A percentile compares a stretch with the other conserved stretches of the same genome.
Evolutionary conservation across 2,888 invertebrate genomes (phyloP).

Genomic region (Malthinus seriepunctatus): DNA sequence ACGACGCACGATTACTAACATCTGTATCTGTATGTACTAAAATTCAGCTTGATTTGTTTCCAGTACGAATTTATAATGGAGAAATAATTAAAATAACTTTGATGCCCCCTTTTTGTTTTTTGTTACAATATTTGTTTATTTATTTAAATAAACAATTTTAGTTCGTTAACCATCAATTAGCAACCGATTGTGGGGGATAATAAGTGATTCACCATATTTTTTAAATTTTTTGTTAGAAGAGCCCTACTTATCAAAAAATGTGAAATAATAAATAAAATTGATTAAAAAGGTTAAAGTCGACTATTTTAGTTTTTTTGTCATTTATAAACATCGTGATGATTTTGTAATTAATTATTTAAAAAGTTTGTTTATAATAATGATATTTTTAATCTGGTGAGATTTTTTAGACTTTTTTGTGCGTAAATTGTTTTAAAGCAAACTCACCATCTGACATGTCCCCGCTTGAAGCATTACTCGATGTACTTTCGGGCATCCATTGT

Average conservation of each 20-base stretch:
- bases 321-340: conserved; percentile 23
- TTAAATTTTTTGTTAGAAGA: not conserved
- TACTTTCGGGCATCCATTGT: conserved; percentile 55
- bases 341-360: not conserved
- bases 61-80: too few relatives aligned
- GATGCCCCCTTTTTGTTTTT: too few relatives aligned
- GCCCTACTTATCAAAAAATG: conserved; percentile 8
- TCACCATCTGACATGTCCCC: conserved; percentile 75
- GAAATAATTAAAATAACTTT: too few relatives aligned
- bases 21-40: too few relatives aligned
- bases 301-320: conserved; percentile 14
- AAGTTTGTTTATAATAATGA: not conserved
- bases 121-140: too few relatives aligned
- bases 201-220: conserved; percentile 3
- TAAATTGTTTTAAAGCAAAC: not conserved
- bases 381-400: not conserved
- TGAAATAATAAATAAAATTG: conserved; percentile 6
- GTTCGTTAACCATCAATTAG: conserved; percentile 3
- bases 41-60: too few relatives aligned
- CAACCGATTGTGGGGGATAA: conserved; percentile 1
- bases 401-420: not conserved
- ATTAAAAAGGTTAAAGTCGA: conserved; percentile 22
- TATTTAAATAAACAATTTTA: not conserved
- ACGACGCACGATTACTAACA: too few relatives aligned
- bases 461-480: conserved; percentile 56